Base-by-base conservation (phyloP, 2,797 vertebrate species). In the Pseudopleuronectes americanus region DNA sequence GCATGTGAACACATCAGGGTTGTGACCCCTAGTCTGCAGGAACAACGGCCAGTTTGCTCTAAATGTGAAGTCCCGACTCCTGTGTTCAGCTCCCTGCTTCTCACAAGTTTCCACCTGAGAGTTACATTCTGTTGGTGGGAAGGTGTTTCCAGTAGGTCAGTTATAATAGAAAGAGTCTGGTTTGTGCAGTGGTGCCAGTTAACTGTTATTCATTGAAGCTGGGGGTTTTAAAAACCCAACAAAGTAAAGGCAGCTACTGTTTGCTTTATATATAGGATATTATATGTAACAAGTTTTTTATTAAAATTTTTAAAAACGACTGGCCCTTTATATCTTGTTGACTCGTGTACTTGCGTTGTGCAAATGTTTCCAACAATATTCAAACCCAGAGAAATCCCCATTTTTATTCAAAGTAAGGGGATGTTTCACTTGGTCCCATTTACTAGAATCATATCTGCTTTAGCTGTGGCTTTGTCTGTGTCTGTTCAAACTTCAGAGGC, bases 21-120 rank as follows among this genome's bases (percentile, higher is more conserved):
- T 71, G 49, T 71, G 74, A 79, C 73, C 77, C 4, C 28, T n/a
- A 36, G 68, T 67, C 56, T 68, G 36, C 21, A 76, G 74, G 58
- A 71, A 62, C 4, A 52, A 71, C 5, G 10, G 58, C 80, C 41
- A 45, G 69, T 72, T 81, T 73, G 64, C 41, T 57, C 62, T 64
- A 41, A 23, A 36, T 55, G 49, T 62, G 24, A 58, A 53, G 12
- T 63, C 52, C 56, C 71, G 60, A 69, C 45, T 53, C 19, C 33
- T 52, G 57, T 19, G 10, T 65, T n/a, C 53, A 51, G 0, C 62
- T 67, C 36, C 36, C 33, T 38, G 9, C 8, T 63, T 63, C 2
- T 4, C 4, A 52, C n/a, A 55, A 19, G 17, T 74, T 61, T 48
- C 3, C 56, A 60, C 33, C 3, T 8, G 2, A 51, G 53, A 54